phyloP scores from a whole-genome alignment of 2,797 vertebrate genomes.

The Acrossocheilus fasciatus region DNA sequence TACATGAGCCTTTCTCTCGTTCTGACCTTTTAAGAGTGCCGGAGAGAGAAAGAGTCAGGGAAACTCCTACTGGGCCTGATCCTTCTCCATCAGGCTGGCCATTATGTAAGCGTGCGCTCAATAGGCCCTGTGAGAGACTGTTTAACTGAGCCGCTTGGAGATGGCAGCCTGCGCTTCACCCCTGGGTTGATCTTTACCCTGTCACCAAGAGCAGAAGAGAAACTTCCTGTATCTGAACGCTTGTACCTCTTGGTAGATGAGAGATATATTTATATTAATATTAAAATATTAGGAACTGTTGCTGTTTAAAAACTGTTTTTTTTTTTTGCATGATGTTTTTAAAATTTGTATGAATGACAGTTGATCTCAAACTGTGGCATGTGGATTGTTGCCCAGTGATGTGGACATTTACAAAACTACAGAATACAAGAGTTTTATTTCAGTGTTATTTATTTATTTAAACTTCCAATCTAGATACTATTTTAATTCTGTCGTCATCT shows the following conservation, averaged over 20 bases:
- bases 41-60: slow-evolving; percentile 31
- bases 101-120: slow-evolving; percentile 37
- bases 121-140: slow-evolving; percentile 24
- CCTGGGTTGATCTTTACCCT: slow-evolving; percentile 15
- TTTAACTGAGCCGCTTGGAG: slow-evolving; percentile 32
- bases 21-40: slow-evolving; percentile 39
- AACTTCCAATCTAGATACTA: background rate
- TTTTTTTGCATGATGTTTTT: background rate
- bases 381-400: background rate
- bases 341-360: background rate
- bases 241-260: background rate
- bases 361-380: background rate
- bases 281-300: background rate
- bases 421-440: background rate
- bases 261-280: background rate
- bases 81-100: slow-evolving; percentile 22
- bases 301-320: background rate
- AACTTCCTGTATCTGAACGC: background rate
- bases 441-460: background rate
- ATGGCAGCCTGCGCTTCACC: slow-evolving; percentile 10
- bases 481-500: background rate
- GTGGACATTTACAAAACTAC: background rate
- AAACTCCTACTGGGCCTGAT: slow-evolving; percentile 27
- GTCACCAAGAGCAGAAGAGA: background rate
- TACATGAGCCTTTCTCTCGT: slow-evolving; percentile 51